These are phyloP conservation scores for Noctua pronuba DNA, from an alignment of 2,888 invertebrate genomes.

Conservation along the genomic window DNA sequence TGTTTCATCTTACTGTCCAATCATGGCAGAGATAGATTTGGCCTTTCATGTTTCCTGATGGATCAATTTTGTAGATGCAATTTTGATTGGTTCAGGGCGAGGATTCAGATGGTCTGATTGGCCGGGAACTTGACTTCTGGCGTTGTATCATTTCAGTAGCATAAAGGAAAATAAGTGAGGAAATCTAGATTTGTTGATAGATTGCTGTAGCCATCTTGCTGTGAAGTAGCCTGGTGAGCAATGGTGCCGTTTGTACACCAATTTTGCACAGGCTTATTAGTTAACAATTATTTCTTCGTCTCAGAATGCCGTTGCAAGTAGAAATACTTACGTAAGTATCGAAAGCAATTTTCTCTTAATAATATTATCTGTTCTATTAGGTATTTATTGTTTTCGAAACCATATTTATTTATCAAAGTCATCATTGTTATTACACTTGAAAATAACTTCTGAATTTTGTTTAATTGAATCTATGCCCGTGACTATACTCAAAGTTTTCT, in stretches of 20 bases:
- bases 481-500: neutral
- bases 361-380: neutral
- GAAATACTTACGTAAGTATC: neutral
- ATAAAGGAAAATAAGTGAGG: neutral
- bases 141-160: neutral
- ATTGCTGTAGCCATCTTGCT: neutral
- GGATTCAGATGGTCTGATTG: neutral
- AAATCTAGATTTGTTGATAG: neutral
- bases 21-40: conserved; percentile 27
- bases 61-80: conserved; percentile 20
- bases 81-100: conserved; percentile 4
- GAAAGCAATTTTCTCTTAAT: neutral
- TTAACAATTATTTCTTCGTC: neutral
- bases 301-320: neutral
- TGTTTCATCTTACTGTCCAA: conserved; percentile 56
- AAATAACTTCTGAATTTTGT: neutral
- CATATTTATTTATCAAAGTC: neutral
- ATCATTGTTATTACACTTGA: neutral
- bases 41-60: neutral
- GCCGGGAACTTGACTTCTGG: neutral
- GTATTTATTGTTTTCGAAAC: neutral
- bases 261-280: neutral
- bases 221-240: neutral
- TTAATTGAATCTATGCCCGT: neutral
- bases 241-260: neutral